Evolutionary conservation across 2,797 vertebrate genomes (phyloP).

Genomic region (Prunella strophiata): DNA sequence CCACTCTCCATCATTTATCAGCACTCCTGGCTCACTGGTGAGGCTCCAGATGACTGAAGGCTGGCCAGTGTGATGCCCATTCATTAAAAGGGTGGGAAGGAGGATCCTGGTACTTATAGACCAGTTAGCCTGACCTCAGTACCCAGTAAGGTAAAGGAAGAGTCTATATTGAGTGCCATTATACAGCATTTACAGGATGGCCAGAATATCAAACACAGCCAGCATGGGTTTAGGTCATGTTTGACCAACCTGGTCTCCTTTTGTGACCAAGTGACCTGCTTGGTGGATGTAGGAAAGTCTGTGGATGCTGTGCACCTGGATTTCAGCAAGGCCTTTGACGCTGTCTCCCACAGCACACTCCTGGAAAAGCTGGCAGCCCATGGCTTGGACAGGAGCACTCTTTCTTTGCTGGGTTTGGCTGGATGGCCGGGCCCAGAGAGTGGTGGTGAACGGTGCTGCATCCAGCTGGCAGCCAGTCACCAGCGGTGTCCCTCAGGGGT

Average conservation of each 20-base stretch:
- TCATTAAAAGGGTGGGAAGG: background rate
- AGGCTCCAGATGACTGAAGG: background rate
- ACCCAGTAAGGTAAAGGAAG: background rate
- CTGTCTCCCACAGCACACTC: background rate
- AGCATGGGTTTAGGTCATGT: background rate
- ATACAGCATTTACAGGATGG: background rate
- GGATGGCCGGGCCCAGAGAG: background rate
- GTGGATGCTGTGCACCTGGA: background rate
- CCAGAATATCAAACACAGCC: background rate
- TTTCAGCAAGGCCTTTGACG: background rate
- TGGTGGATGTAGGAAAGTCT: background rate
- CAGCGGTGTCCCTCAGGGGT: background rate
- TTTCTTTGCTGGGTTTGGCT: background rate
- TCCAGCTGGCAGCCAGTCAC: background rate
- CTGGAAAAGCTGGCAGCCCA: background rate
- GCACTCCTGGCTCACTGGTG: background rate
- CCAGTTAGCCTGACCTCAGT: background rate
- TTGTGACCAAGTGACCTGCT: background rate
- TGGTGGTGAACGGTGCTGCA: background rate
- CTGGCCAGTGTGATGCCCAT: rapidly evolving
- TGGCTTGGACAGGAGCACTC: background rate
- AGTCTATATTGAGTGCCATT: background rate
- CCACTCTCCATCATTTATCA: background rate
- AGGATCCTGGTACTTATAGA: background rate
- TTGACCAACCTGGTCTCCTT: background rate